phyloP scores from a whole-genome alignment of 2,113 vertebrate species.

The Sus scrofa region DNA sequence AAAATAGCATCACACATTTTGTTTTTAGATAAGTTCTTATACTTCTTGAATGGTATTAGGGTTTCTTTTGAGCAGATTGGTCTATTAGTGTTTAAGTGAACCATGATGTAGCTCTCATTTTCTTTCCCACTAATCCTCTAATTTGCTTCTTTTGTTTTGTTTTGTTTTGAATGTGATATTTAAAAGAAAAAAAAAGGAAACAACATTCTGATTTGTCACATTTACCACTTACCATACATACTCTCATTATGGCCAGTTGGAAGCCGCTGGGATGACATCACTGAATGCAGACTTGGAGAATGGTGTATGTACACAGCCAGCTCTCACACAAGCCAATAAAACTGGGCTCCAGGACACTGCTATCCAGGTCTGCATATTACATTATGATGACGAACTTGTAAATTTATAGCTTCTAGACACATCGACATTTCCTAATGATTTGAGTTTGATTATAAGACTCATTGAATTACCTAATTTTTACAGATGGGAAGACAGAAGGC shows the following conservation, averaged over 20 bases:
- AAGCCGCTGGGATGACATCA: not conserved
- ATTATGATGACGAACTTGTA: not conserved
- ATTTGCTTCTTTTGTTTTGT: not conserved
- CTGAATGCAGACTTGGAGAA: not conserved
- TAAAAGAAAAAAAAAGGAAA: not conserved
- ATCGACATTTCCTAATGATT: not conserved
- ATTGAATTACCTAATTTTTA: not conserved
- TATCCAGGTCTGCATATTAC: not conserved
- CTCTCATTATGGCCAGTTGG: not conserved
- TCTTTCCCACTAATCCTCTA: not conserved
- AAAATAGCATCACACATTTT: not conserved
- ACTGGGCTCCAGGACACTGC: not conserved
- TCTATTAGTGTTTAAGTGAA: not conserved
- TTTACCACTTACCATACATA: not conserved
- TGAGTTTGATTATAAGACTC: not conserved
- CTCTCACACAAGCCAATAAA: accelerated
- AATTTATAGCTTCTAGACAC: not conserved
- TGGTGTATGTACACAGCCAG: not conserved
- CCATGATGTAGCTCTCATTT: not conserved
- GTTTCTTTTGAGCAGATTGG: not conserved
- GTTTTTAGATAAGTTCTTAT: not conserved
- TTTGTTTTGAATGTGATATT: not conserved
- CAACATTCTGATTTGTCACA: not conserved
- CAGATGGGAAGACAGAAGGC: not conserved
- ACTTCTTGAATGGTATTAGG: not conserved